These are phyloP conservation scores for Peromyscus leucopus DNA, from an alignment of 2,113 vertebrate genomes.

Conservation along the genomic window DNA sequence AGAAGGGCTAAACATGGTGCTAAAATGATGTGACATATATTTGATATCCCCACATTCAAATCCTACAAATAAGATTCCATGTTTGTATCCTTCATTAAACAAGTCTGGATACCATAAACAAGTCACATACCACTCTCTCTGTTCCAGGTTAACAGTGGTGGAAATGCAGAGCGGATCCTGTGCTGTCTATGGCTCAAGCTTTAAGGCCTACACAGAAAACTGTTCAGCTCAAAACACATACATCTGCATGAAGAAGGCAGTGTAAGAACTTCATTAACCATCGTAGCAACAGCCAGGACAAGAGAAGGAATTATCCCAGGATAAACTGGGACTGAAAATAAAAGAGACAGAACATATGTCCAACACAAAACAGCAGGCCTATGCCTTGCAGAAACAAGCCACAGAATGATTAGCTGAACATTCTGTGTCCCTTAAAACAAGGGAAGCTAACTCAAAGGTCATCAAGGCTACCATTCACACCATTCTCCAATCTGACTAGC, in stretches of 20 bases:
- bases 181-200: constrained; percentile 73
- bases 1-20: not conserved
- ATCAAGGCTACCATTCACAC: not conserved
- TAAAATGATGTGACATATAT: not conserved
- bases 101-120: not conserved
- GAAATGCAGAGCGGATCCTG: constrained; percentile 62
- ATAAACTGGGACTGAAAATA: not conserved
- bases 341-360: not conserved
- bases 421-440: not conserved
- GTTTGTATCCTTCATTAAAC: not conserved
- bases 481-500: too few relatives aligned
- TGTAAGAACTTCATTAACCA: not conserved
- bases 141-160: constrained; percentile 64
- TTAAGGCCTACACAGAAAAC: constrained; percentile 77
- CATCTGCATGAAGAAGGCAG: constrained; percentile 72
- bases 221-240: constrained; percentile 61
- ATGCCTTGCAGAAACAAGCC: not conserved
- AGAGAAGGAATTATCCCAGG: not conserved
- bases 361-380: not conserved
- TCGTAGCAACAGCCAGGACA: not conserved
- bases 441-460: not conserved
- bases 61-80: not conserved
- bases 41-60: not conserved
- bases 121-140: not conserved
- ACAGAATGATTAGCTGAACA: not conserved